A percentile compares a stretch with the other conserved stretches of the same genome.
Evolutionary conservation across 1,140 invertebrate genomes (phyloP).

Genomic region (Hirudo medicinalis): DNA sequence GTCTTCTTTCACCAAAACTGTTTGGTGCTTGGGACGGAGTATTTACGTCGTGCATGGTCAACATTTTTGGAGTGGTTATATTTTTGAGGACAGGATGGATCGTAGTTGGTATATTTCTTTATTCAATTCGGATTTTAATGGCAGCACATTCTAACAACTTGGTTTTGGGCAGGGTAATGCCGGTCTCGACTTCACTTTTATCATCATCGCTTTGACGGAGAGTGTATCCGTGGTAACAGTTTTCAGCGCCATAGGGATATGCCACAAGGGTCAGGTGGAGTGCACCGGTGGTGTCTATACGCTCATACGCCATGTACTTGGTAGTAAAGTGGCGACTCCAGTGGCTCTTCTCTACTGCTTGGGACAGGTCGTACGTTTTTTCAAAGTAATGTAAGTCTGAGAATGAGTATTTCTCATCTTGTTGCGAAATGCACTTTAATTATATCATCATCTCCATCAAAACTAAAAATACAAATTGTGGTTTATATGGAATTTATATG

Average conservation of each 20-base stretch:
- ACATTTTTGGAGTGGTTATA: conserved; percentile 91
- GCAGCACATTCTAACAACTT: background rate
- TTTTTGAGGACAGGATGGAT: conserved; percentile 91
- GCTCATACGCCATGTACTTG: conserved; percentile 78
- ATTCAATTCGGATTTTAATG: background rate
- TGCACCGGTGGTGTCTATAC: conserved; percentile 85
- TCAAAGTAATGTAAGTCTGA: too few species aligned
- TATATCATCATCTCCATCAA: too few species aligned
- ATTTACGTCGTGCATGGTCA: conserved; percentile 70
- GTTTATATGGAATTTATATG: too few species aligned
- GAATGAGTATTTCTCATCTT: too few species aligned
- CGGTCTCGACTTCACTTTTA: conserved; percentile 69
- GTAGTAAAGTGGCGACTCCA: conserved; percentile 76
- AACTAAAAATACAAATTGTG: too few species aligned
- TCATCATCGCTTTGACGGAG: conserved; percentile 76
- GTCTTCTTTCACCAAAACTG: conserved; percentile 54
- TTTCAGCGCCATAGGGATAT: conserved; percentile 84
- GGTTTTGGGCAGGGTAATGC: conserved; percentile 52
- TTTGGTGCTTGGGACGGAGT: conserved; percentile 97
- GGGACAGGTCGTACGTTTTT: conserved; percentile 52
- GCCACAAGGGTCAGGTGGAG: conserved; percentile 73
- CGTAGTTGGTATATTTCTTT: conserved; percentile 47
- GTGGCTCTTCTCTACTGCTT: conserved; percentile 86
- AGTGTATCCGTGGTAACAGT: conserved; percentile 75
- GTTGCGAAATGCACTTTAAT: too few species aligned